A percentile compares a stretch with the other conserved stretches of the same genome.
Conservation (phyloP, 2,797 vertebrate species). For the Ctenochaetus hawaiiensis region DNA sequence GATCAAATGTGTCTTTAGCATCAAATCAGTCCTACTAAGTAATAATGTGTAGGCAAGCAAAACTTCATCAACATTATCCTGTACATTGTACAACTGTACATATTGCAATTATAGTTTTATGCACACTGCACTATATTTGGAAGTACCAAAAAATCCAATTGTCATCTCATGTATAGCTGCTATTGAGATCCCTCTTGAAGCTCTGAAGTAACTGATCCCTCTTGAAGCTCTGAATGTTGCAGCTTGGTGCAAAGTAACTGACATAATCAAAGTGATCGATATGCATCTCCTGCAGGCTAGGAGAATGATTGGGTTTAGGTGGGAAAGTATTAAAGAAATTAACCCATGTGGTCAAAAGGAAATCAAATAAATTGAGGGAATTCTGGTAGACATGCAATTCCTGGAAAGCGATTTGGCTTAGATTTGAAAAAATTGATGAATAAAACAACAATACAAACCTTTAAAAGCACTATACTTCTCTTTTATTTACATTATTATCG, state of each 20-base stretch:
- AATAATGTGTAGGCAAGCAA: neutral
- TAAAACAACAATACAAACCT: too few relatives aligned
- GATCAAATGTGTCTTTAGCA: conserved; percentile 49
- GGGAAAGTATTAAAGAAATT: neutral
- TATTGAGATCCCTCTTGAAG: neutral
- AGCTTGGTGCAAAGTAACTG: too few relatives aligned
- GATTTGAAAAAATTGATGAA: too few relatives aligned
- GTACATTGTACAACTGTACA: too few relatives aligned
- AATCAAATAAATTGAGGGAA: too few relatives aligned
- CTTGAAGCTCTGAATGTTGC: too few relatives aligned
- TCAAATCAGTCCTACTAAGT: conserved; percentile 17
- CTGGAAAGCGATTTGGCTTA: too few relatives aligned
- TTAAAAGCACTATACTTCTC: too few relatives aligned
- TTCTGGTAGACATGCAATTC: too few relatives aligned
- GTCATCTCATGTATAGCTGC: neutral
- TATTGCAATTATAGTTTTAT: neutral
- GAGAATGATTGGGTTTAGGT: neutral
- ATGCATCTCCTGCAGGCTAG: neutral
- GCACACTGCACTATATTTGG: neutral
- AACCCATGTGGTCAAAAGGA: too few relatives aligned
- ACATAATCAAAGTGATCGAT: neutral
- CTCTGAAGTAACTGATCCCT: too few relatives aligned
- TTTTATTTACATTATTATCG: too few relatives aligned
- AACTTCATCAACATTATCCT: neutral
- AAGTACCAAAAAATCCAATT: neutral